Percentiles rank a stretch among this genome's conserved stretches.
Conservation (phyloP, 2,113 vertebrate species). For the Sigmodon hispidus region DNA sequence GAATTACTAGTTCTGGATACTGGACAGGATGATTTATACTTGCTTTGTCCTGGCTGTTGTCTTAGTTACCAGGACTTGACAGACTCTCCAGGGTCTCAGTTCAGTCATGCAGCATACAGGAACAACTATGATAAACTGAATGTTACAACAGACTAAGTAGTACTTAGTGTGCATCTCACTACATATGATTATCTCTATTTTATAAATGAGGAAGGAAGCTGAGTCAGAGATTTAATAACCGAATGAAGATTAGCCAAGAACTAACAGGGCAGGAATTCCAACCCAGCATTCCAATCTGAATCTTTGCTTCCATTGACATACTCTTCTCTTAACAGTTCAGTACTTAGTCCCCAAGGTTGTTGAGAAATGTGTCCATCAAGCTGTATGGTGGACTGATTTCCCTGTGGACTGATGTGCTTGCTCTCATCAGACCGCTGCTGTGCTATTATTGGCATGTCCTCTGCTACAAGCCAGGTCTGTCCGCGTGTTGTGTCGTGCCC, state of each 20-base stretch:
- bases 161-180: too few species aligned
- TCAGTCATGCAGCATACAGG: not conserved
- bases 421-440: not conserved
- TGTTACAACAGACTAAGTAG: not conserved
- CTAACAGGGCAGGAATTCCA: not conserved
- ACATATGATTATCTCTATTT: not conserved
- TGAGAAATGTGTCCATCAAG: not conserved
- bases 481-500: too few species aligned
- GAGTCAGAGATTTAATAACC: not conserved
- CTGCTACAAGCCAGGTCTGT: not conserved
- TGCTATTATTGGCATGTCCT: not conserved
- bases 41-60: not conserved
- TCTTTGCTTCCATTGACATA: not conserved
- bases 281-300: not conserved
- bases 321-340: not conserved
- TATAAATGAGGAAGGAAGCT: not conserved
- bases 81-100: not conserved
- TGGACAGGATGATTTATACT: not conserved
- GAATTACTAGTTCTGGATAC: not conserved
- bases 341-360: not conserved
- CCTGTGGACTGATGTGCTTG: not conserved
- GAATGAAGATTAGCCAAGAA: not conserved
- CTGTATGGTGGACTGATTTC: not conserved
- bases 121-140: not conserved
- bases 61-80: not conserved